Base-by-base conservation (phyloP, 2,888 invertebrate species). In the Amphiduros pacificus region DNA sequence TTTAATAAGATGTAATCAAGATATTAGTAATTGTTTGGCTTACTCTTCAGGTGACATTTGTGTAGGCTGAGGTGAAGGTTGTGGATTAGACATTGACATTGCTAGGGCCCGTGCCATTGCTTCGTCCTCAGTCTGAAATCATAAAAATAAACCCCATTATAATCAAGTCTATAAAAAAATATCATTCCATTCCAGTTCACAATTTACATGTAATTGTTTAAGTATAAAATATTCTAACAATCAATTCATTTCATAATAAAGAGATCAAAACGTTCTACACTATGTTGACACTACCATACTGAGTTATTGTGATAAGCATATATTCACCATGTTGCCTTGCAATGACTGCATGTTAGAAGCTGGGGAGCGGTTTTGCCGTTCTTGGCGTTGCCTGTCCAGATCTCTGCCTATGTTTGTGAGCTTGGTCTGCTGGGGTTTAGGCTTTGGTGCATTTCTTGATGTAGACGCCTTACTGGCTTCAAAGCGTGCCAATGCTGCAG, bases 91-190 rank as follows among this genome's bases (percentile, higher is more conserved):
- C 69, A 78, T 62, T 4, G 79, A 79, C 53, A 74, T 65, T 53
- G 77, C 77, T 26, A 96, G 82, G 0, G 94, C 94, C 72, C 88
- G 88, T 0, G 94, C 94, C 57, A 95, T 82, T 0, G 93, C 94
- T 82, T 94, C 95, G 78, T 96, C 95, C 85, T 95, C 95, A 69
- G 89, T 89, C 89, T 84, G 68, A 11, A 60, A 57, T 26, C 41
- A 36, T 50, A 60, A n/a, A 48, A 26, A 31, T 26, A 27, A 26
- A 44, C n/a, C 24, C 22, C 36, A 22, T 22, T 54, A 20, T 11
- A 22, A 36, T 20, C 22, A 22, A 11, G 11, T 22, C 36, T 24
- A 20, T 17, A 20, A 5, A 6, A 11, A 11, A 11, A 36, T 36
- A 36, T 36, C 36, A 11, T 36, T 17, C 36, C 17, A 11, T 36